Conservation (phyloP, 2,113 vertebrate genomes). For the Perca fluviatilis region DNA sequence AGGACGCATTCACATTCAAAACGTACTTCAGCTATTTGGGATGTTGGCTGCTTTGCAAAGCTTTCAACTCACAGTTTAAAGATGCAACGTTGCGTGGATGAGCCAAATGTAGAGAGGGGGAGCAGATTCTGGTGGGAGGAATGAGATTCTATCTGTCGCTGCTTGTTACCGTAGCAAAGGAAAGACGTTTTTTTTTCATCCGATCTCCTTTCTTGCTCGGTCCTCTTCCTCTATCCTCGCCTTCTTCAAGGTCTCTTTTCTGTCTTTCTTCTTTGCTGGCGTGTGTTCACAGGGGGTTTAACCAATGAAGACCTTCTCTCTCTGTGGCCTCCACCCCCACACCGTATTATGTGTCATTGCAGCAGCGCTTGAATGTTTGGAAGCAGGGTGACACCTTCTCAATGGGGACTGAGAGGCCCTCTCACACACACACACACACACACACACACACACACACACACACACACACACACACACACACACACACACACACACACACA, state of each 20-base stretch:
- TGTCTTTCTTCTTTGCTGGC: conserved; percentile 27
- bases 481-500: neutral
- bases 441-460: neutral
- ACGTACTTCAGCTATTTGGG: conserved; percentile 19
- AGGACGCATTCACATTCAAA: conserved; percentile 30
- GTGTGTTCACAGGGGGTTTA: conserved; percentile 50
- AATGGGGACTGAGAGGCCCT: conserved; percentile 53
- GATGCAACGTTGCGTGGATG: neutral
- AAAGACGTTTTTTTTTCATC: conserved; percentile 10
- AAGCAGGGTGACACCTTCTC: conserved; percentile 66
- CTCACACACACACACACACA: neutral
- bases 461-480: neutral
- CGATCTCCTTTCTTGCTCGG: neutral
- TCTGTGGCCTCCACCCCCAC: conserved; percentile 28
- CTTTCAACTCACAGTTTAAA: conserved; percentile 24
- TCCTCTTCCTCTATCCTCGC: neutral
- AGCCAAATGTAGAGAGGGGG: neutral
- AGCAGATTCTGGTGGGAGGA: neutral
- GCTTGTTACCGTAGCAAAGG: neutral
- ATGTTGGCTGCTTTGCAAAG: conserved; percentile 13
- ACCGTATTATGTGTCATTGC: conserved; percentile 57
- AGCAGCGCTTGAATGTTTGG: conserved; percentile 63
- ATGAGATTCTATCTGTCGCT: neutral
- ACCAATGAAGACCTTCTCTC: conserved; percentile 27
- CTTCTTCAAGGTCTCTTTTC: conserved; percentile 12